Conservation (phyloP, 1,140 invertebrate species). For the Cephus cinctus region DNA sequence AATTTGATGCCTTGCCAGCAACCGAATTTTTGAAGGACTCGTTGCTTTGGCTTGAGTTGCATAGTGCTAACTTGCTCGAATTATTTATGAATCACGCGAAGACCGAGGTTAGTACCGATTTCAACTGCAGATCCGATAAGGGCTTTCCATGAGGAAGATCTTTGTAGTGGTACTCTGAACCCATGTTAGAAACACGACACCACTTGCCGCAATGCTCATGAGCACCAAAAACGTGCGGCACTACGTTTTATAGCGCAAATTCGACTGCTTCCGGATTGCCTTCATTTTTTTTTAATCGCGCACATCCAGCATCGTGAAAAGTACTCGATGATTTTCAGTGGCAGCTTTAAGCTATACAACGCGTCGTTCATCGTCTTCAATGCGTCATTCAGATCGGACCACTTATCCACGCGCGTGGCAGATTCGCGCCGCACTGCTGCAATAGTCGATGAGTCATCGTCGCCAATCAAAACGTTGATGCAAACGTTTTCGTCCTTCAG, state of each 20-base stretch:
- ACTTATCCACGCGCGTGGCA: constrained; percentile 12
- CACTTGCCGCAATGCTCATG: constrained; percentile 13
- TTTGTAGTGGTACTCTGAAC: constrained; percentile 5
- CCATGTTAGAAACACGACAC: neutral
- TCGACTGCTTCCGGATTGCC: constrained; percentile 4
- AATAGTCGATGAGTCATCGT: constrained; percentile 24
- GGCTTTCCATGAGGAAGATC: constrained; percentile 5
- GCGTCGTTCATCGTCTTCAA: constrained; percentile 15
- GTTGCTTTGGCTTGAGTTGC: constrained; percentile 15
- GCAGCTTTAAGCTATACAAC: constrained; percentile 14
- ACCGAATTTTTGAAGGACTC: constrained; percentile 16
- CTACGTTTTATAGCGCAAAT: constrained; percentile 8
- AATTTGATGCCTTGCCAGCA: constrained; percentile 13
- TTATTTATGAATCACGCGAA: constrained; percentile 5
- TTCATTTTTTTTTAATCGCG: constrained; percentile 20
- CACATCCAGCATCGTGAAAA: constrained; percentile 11
- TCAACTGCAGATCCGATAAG: neutral
- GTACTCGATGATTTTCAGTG: constrained; percentile 12
- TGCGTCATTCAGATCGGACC: constrained; percentile 19
- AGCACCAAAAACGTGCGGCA: constrained; percentile 14
- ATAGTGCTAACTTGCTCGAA: constrained; percentile 11
- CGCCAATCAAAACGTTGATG: constrained; percentile 18
- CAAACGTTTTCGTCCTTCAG: constrained; percentile 13
- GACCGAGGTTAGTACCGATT: neutral
- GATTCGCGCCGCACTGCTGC: constrained; percentile 16